Evolutionary conservation across 2,888 invertebrate species (phyloP).

Genomic region (Busseola fusca): DNA sequence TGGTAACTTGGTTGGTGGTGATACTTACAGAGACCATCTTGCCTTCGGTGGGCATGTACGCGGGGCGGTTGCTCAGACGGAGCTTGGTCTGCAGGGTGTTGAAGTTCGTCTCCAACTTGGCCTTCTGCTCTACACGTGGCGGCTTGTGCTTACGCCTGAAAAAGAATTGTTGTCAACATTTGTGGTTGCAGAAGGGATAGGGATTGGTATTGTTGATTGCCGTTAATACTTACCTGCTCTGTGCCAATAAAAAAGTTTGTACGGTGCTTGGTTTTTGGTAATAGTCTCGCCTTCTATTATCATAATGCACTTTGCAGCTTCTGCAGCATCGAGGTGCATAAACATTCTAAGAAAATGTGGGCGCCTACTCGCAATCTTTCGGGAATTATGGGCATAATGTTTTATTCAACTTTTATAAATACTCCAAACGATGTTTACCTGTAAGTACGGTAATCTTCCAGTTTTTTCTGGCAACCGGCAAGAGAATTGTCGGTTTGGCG

Average conservation of each 20-base stretch:
- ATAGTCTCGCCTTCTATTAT: neutral
- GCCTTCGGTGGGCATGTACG: slow-evolving; percentile 99
- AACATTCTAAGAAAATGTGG: too few relatives aligned
- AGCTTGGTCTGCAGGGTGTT: slow-evolving; percentile 99
- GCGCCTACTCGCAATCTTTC: too few relatives aligned
- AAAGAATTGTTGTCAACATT: neutral
- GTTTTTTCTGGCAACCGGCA: slow-evolving; percentile 98
- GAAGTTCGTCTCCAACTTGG: slow-evolving; percentile 99
- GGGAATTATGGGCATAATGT: too few relatives aligned
- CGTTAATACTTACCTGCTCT: neutral
- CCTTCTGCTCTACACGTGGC: slow-evolving; percentile 99
- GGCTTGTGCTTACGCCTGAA: slow-evolving; percentile 98
- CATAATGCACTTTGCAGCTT: too few relatives aligned
- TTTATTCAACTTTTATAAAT: neutral
- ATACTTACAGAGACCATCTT: slow-evolving; percentile 97
- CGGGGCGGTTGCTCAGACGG: slow-evolving; percentile 99
- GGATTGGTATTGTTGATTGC: neutral
- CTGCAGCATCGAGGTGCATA: too few relatives aligned
- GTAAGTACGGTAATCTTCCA: slow-evolving; percentile 99
- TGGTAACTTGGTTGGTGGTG: neutral
- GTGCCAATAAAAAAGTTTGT: too few relatives aligned
- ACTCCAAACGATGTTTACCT: slow-evolving; percentile 80
- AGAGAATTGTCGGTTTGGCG: slow-evolving; percentile 99
- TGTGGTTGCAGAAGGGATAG: neutral
- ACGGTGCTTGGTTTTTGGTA: neutral